A percentile compares a stretch with the other conserved stretches of the same genome.
Evolutionary conservation across 2,113 vertebrate species (phyloP).

Genomic region (Pleuronectes platessa): DNA sequence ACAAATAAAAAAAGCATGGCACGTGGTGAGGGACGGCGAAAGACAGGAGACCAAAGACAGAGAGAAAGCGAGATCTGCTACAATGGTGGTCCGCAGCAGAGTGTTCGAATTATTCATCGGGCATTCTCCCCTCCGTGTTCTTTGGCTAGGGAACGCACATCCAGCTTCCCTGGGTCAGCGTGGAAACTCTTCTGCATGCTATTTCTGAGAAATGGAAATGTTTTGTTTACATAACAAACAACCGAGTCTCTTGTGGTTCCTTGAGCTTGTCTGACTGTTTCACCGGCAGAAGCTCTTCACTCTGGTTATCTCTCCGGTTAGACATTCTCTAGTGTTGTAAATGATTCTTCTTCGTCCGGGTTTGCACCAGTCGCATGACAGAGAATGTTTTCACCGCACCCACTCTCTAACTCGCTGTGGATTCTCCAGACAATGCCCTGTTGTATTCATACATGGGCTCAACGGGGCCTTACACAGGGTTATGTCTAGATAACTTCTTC

Average conservation of each 20-base stretch:
- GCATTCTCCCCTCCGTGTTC: slow-evolving; percentile 7
- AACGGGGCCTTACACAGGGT: neutral
- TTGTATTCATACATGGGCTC: neutral
- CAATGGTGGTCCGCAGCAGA: slow-evolving; percentile 1
- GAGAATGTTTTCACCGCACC: neutral
- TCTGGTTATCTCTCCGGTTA: neutral
- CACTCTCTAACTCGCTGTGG: too few species aligned
- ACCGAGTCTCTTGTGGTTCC: neutral
- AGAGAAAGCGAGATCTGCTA: slow-evolving; percentile 28
- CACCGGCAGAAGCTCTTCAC: too few species aligned
- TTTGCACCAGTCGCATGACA: neutral
- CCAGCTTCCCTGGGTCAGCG: neutral
- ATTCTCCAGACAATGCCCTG: neutral
- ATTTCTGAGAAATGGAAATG: slow-evolving; percentile 26
- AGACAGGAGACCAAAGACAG: slow-evolving; percentile 45
- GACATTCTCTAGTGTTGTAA: neutral
- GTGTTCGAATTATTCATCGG: slow-evolving; percentile 9
- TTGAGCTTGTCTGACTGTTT: neutral
- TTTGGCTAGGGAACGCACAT: slow-evolving; percentile 4
- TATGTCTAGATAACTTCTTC: neutral
- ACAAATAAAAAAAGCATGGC: slow-evolving; percentile 41
- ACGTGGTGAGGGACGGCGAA: slow-evolving; percentile 36
- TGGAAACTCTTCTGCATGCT: neutral
- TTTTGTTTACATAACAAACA: slow-evolving; percentile 1
- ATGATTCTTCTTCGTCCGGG: neutral